phyloP scores from a whole-genome alignment of 2,797 vertebrate genomes.

The Gambelia wislizenii region DNA sequence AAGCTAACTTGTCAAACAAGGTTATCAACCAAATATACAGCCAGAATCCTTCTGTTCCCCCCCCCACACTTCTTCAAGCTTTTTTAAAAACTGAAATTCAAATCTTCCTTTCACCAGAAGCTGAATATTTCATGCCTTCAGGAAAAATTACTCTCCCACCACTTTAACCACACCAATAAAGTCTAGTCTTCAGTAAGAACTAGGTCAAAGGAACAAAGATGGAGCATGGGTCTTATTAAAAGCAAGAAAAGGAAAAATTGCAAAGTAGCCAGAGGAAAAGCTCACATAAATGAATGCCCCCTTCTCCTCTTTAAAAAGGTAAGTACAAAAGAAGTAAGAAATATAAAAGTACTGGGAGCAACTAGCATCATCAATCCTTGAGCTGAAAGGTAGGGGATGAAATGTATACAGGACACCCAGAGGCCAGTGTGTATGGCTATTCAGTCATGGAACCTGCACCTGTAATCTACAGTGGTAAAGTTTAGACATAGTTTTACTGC shows the following conservation, averaged over 20 bases:
- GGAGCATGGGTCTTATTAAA: too few species aligned
- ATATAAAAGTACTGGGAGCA: background rate
- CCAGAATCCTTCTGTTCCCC: background rate
- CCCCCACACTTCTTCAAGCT: background rate
- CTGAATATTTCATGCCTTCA: background rate
- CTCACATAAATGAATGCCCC: background rate
- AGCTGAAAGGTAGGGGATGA: too few species aligned
- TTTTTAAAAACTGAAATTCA: background rate
- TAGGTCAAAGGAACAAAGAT: too few species aligned
- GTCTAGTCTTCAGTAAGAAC: too few species aligned
- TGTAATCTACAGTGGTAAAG: background rate
- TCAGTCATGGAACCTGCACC: background rate
- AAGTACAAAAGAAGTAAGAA: background rate
- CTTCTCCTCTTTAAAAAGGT: background rate
- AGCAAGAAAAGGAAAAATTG: too few species aligned
- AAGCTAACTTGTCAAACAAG: conserved; percentile 42
- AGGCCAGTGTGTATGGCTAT: too few species aligned
- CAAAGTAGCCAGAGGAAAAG: too few species aligned
- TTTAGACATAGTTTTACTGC: background rate
- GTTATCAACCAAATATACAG: background rate
- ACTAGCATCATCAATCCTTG: too few species aligned
- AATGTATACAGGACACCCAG: too few species aligned
- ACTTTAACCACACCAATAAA: background rate
- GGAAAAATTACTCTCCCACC: background rate
- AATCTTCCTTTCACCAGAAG: background rate